Conservation (phyloP, 2,888 invertebrate species). For the Argyresthia albistria region DNA sequence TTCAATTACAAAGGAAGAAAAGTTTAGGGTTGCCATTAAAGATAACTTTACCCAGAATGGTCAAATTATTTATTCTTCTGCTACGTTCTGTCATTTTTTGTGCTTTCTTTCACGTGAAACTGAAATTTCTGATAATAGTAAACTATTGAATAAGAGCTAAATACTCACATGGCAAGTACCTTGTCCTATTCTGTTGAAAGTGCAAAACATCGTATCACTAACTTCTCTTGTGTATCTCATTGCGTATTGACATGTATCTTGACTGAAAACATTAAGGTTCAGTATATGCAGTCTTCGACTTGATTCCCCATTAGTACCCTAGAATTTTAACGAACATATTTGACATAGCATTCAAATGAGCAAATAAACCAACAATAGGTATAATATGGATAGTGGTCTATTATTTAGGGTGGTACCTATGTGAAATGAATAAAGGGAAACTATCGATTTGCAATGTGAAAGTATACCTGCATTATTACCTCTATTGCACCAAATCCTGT, state of each 20-base stretch:
- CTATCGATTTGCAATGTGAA: not conserved
- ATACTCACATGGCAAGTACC: constrained; percentile 57
- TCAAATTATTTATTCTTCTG: too few relatives aligned
- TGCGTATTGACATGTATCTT: constrained; percentile 45
- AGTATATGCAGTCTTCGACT: constrained; percentile 35
- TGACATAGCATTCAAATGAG: too few relatives aligned
- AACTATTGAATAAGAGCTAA: not conserved
- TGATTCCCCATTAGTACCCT: constrained; percentile 44
- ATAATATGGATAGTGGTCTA: too few relatives aligned
- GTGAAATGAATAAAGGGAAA: not conserved
- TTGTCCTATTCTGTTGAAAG: constrained; percentile 47
- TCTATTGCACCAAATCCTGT: constrained; percentile 48
- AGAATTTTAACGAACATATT: constrained; percentile 10
- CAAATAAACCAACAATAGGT: too few relatives aligned
- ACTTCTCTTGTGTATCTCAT: constrained; percentile 49
- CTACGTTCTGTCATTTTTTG: too few relatives aligned
- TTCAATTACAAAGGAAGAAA: too few relatives aligned
- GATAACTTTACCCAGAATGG: too few relatives aligned
- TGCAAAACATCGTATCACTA: constrained; percentile 50
- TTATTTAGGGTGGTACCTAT: not conserved
- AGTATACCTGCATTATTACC: constrained; percentile 20
- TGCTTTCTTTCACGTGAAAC: too few relatives aligned
- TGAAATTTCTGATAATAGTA: too few relatives aligned
- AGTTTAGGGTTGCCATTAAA: too few relatives aligned
- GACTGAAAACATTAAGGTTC: constrained; percentile 43